Conservation (phyloP, 2,888 invertebrate genomes). For the Achlya flavicornis region DNA sequence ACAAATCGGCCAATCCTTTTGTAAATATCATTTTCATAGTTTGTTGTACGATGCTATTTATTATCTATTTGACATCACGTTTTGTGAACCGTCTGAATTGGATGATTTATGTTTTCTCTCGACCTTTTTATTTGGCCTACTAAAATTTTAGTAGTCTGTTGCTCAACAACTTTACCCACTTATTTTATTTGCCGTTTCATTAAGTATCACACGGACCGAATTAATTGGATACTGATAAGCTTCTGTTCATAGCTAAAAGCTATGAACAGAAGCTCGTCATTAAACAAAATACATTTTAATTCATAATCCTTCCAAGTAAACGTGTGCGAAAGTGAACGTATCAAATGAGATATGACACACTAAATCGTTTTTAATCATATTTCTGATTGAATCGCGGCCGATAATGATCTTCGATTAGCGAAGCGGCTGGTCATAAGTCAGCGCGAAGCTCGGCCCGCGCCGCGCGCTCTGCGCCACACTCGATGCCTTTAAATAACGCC, state of each 20-base stretch:
- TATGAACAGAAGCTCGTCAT: not conserved
- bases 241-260: not conserved
- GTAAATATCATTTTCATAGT: constrained; percentile 53
- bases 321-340: constrained; percentile 16
- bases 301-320: not conserved
- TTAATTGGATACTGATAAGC: constrained; percentile 9
- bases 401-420: constrained; percentile 77
- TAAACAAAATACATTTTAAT: constrained; percentile 7
- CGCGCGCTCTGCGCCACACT: constrained; percentile 9
- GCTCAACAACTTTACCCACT: not conserved
- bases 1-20: constrained; percentile 73
- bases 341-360: constrained; percentile 49
- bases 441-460: constrained; percentile 19
- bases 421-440: constrained; percentile 27
- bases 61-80: constrained; percentile 65
- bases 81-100: constrained; percentile 55
- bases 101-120: constrained; percentile 65
- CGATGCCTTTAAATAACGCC: constrained; percentile 62
- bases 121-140: not conserved
- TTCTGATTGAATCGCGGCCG: constrained; percentile 70
- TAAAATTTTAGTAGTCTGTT: not conserved
- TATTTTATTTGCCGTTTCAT: not conserved
- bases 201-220: not conserved
- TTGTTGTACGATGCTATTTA: constrained; percentile 56
- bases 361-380: constrained; percentile 73